Conservation (phyloP, 1,140 invertebrate genomes). For the Teleopsis dalmanni region DNA sequence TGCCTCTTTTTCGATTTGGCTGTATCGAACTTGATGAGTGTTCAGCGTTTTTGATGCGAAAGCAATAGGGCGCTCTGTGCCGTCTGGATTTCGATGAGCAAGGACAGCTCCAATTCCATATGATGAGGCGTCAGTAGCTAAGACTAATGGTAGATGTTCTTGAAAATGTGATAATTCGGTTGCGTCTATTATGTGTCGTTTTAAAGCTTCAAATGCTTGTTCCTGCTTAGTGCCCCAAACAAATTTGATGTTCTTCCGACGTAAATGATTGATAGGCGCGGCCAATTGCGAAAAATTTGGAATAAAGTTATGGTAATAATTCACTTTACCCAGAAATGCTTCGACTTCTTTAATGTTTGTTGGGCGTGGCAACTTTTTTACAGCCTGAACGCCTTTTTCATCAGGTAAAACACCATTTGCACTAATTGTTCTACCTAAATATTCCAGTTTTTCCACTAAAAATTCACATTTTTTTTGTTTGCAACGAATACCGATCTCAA, state of each 20-base stretch:
- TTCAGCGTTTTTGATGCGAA: conserved; percentile 47
- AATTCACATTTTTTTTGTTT: conserved; percentile 16
- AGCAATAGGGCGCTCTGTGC: conserved; percentile 43
- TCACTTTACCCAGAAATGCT: conserved; percentile 23
- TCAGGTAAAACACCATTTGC: conserved; percentile 16
- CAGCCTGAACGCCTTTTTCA: conserved; percentile 13
- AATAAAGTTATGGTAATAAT: conserved; percentile 23
- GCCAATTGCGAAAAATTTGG: conserved; percentile 19
- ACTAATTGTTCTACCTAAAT: conserved; percentile 26
- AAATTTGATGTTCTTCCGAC: conserved; percentile 11
- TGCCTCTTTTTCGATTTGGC: conserved; percentile 50
- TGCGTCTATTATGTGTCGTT: conserved; percentile 3
- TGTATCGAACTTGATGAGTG: conserved; percentile 46
- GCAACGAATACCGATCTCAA: conserved; percentile 9
- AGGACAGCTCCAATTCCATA: conserved; percentile 47
- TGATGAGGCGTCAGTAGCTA: conserved; percentile 43
- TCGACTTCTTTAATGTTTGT: conserved; percentile 26
- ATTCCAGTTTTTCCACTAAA: conserved; percentile 21
- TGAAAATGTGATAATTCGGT: conserved; percentile 37
- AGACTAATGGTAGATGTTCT: conserved; percentile 45
- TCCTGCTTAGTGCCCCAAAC: conserved; percentile 18
- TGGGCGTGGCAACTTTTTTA: conserved; percentile 20
- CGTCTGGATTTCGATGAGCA: conserved; percentile 35
- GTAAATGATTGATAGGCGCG: conserved; percentile 14
- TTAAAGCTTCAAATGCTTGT: conserved; percentile 4